Evolutionary conservation across 2,888 invertebrate species (phyloP), one percentile per base, ranked within the genome.

Genomic region (Drosophila fungiperda): DNA sequence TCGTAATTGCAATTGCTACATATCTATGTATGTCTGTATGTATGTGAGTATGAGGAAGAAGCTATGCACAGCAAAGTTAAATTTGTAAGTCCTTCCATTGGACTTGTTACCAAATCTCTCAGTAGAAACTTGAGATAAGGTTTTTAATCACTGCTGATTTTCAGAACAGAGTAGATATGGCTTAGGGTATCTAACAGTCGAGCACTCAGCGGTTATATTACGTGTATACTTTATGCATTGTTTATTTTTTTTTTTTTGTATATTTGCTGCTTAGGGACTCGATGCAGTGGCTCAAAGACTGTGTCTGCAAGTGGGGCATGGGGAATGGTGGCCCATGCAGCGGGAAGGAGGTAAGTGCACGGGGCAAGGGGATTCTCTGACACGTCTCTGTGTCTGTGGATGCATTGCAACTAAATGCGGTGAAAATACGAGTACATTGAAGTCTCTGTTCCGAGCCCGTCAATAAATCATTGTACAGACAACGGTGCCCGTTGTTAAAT

Each of bases 381-480:
- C 52, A 23, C 48, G 73, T 48, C 38, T 57, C 23, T 54, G 26
- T 55, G 66, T 69, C 69, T 71, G 55, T 50, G 73, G 50, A 67
- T 65, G 78, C 74, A 78, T 77, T 80, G 81, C 70, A 80, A 69
- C 76, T 79, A 78, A 79, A 79, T 83, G 86, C 78, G 81, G 83
- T 73, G 67, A 76, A 76, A 73, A 76, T 69, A 48, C 76, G 80
- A 63, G 60, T 60, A 78, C 68, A 78, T 60, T 75, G 78, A 78
- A 78, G 82, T 74, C 71, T 82, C 67, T 60, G 54, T 65, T 55
- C 69, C 75, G 65, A 70, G 74, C 73, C 79, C 84, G 87, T 88
- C 89, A 88, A 86, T 86, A 86, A 86, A 86, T 86, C 85, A 86
- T 86, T 77, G 80, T 64, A 73, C 84, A 88, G 85, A 86, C 85